Percentiles rank a stretch among this genome's conserved stretches.
phyloP scores from a whole-genome alignment of 2,113 vertebrate species.

The Stegostoma tigrinum region DNA sequence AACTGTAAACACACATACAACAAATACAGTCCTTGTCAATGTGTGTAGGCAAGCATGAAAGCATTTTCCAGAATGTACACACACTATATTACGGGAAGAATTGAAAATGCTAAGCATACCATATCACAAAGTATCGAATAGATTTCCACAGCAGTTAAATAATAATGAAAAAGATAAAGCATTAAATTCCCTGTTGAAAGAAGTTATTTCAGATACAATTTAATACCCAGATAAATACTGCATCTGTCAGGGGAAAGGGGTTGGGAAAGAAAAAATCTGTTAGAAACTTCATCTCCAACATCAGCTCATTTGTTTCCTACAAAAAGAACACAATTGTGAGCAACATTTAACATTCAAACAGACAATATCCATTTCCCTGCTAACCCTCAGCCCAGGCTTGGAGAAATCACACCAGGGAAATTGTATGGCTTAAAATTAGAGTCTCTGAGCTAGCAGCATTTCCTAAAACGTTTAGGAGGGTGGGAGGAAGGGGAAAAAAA shows the following conservation, averaged over 20 bases:
- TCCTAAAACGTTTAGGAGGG: not conserved
- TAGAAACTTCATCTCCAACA: not conserved
- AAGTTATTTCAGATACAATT: not conserved
- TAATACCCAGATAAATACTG: not conserved
- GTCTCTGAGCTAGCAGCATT: not conserved
- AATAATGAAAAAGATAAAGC: not conserved
- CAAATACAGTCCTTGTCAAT: not conserved
- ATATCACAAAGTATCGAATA: not conserved
- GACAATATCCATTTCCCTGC: not conserved
- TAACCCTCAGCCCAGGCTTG: slow-evolving; percentile 14
- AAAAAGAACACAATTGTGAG: slow-evolving; percentile 20
- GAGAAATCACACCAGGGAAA: not conserved
- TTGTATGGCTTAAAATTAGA: not conserved
- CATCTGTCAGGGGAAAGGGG: slow-evolving; percentile 1
- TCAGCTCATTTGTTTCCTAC: not conserved
- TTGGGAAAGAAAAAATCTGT: not conserved
- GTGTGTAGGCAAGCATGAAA: not conserved
- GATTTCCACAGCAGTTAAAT: not conserved
- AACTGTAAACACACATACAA: not conserved
- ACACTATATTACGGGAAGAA: not conserved
- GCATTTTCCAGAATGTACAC: not conserved
- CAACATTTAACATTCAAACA: not conserved
- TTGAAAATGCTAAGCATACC: not conserved
- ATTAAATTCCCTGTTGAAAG: not conserved
- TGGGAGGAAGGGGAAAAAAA: not conserved